phyloP scores from a whole-genome alignment of 1,140 invertebrate genomes.

The Rhagoletis pomonella region DNA sequence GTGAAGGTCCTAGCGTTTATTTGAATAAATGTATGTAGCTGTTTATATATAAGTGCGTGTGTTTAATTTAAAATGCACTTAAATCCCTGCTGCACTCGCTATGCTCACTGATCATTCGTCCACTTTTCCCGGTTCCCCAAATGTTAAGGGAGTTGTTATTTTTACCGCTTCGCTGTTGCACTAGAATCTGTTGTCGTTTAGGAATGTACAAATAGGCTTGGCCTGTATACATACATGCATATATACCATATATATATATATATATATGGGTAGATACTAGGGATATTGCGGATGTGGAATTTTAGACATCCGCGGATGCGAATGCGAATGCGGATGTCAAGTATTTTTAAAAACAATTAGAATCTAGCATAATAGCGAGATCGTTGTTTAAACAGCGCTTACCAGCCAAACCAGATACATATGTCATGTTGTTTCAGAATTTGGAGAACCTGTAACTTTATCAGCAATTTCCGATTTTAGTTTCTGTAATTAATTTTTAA shows the following conservation, averaged over 20 bases:
- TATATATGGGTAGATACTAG: too few relatives aligned
- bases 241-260: neutral
- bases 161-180: neutral
- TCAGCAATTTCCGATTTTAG: too few relatives aligned
- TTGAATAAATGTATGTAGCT: neutral
- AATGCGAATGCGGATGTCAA: neutral
- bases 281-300: too few relatives aligned
- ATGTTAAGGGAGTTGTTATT: neutral
- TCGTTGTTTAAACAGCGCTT: too few relatives aligned
- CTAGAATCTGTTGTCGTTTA: neutral
- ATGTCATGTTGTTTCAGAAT: too few relatives aligned
- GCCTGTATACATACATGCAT: neutral
- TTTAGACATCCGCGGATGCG: too few relatives aligned
- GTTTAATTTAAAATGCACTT: conserved; percentile 35
- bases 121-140: too few relatives aligned
- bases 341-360: too few relatives aligned
- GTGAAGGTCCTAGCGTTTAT: neutral
- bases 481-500: too few relatives aligned
- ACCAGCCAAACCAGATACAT: too few relatives aligned
- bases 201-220: neutral
- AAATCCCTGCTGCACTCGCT: neutral
- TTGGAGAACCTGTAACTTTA: too few relatives aligned
- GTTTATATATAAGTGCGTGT: neutral
- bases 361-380: too few relatives aligned
- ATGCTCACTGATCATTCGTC: neutral